Evolutionary conservation across 2,888 invertebrate genomes (phyloP).

Genomic region (Micoletzkya japonica): DNA sequence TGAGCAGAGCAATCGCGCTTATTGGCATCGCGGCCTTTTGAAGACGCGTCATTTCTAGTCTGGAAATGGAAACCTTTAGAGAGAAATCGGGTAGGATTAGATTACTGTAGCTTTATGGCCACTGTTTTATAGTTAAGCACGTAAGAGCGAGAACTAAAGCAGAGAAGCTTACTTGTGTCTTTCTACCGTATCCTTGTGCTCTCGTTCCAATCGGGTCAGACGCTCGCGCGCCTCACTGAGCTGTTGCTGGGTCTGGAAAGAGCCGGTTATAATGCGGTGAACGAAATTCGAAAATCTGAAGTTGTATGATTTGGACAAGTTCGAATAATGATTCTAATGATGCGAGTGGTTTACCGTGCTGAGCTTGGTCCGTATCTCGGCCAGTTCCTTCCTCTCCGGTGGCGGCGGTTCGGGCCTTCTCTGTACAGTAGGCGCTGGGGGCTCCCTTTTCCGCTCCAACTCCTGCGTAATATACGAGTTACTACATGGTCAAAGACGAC

Average conservation of each 20-base stretch:
- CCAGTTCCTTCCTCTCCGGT: slow-evolving; percentile 12
- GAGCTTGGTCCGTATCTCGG: slow-evolving; percentile 8
- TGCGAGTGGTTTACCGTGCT: no score
- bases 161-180: slow-evolving; percentile 8
- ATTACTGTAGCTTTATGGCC: neutral
- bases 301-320: neutral
- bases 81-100: neutral
- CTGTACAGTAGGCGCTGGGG: neutral
- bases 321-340: neutral
- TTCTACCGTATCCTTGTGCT: slow-evolving; percentile 7
- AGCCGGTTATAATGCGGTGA: neutral
- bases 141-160: neutral
- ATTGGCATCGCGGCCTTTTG: slow-evolving; percentile 16
- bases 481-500: no score
- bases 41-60: slow-evolving; percentile 11
- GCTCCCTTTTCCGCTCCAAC: no score
- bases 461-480: no score
- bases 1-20: slow-evolving; percentile 19
- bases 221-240: slow-evolving; percentile 15
- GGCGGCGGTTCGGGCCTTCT: neutral
- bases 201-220: neutral
- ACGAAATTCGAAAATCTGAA: neutral
- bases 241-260: slow-evolving; percentile 10
- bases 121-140: neutral
- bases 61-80: neutral